These are phyloP conservation scores for Cinclus cinclus DNA, from an alignment of 2,113 vertebrate genomes.

Conservation along the genomic window DNA sequence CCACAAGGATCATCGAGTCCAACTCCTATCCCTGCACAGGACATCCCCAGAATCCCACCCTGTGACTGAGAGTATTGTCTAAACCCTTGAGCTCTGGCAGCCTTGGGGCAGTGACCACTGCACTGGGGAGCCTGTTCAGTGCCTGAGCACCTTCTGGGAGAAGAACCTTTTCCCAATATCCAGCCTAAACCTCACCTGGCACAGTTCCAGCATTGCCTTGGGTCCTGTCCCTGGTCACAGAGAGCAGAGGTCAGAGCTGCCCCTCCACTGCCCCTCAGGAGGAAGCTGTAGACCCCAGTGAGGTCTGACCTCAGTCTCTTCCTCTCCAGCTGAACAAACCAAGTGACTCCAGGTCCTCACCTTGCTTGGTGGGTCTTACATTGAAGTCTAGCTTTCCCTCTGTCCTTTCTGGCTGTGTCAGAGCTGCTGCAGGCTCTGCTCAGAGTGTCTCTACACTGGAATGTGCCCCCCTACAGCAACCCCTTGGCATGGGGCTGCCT, in stretches of 20 bases:
- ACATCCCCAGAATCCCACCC: neutral
- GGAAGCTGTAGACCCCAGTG: neutral
- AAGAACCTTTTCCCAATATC: neutral
- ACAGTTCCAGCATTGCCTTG: neutral
- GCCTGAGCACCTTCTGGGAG: rapidly evolving
- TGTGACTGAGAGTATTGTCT: neutral
- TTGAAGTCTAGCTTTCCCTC: neutral
- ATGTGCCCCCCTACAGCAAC: neutral
- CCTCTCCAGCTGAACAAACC: neutral
- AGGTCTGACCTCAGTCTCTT: neutral
- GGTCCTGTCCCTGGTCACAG: neutral
- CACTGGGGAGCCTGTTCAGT: neutral
- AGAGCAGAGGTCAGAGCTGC: neutral
- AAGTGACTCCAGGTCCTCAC: neutral
- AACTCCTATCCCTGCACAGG: neutral
- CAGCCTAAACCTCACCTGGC: neutral
- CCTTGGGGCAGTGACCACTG: neutral
- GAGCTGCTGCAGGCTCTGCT: neutral
- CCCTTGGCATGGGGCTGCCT: neutral
- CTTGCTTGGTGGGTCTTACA: too few species aligned
- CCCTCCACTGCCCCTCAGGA: neutral
- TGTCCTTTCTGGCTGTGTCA: neutral
- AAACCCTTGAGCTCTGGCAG: neutral
- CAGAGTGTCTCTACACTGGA: rapidly evolving
- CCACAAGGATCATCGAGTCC: neutral